Conservation (phyloP, 2,113 vertebrate species). For the Columba livia region DNA sequence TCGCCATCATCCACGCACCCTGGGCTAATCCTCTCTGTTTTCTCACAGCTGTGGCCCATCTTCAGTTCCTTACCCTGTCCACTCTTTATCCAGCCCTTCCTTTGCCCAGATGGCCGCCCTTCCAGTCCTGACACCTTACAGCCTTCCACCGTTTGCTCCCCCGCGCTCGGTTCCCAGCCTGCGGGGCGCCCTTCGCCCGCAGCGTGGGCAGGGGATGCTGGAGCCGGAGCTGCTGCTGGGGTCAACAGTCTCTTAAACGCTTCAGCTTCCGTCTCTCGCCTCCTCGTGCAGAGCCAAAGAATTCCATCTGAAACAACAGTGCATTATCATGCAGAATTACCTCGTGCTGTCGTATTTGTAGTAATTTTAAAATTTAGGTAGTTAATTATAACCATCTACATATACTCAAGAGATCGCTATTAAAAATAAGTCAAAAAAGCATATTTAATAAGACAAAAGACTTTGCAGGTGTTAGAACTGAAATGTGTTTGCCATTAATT, state of each 20-base stretch:
- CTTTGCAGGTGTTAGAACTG: not conserved
- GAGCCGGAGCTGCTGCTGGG: not conserved
- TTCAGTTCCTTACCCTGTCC: not conserved
- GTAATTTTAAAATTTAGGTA: not conserved
- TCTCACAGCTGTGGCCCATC: not conserved
- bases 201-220: not conserved
- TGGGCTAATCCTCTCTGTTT: not conserved
- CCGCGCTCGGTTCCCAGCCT: not conserved
- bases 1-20: not conserved
- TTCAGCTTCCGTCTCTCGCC: not conserved
- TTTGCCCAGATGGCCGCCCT: not conserved
- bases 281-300: not conserved
- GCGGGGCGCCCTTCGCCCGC: not conserved
- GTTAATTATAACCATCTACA: not conserved
- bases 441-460: not conserved
- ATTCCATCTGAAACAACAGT: not conserved
- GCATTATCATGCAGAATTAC: not conserved
- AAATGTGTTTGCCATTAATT: slow-evolving; percentile 1
- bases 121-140: not conserved
- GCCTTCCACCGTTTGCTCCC: not conserved
- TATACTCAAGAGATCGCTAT: not conserved
- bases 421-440: not conserved
- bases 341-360: not conserved
- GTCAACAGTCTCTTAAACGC: not conserved
- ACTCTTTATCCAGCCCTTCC: not conserved